These are phyloP conservation scores for Micrastur ruficollis DNA, from an alignment of 2,797 vertebrate species.

Conservation along the genomic window DNA sequence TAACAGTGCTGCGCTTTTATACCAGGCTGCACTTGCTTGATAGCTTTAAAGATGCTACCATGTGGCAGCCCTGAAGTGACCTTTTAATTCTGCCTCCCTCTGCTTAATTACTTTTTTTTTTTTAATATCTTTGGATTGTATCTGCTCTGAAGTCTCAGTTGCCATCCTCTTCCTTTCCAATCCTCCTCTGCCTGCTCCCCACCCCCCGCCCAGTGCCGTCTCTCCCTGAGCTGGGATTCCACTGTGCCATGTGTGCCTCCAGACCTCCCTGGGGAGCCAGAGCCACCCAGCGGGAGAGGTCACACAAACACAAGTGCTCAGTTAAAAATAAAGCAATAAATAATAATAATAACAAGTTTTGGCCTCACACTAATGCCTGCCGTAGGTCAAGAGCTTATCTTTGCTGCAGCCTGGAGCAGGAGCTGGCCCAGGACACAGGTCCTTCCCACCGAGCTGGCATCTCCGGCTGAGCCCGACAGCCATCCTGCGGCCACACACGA, in stretches of 20 bases:
- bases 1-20: neutral
- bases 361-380: neutral
- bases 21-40: neutral
- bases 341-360: neutral
- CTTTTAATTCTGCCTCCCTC: slow-evolving; percentile 43
- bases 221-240: neutral
- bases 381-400: neutral
- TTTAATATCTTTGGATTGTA: neutral
- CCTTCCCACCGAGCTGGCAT: neutral
- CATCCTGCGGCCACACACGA: neutral
- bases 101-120: slow-evolving; percentile 26
- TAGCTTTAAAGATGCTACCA: slow-evolving; percentile 12
- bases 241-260: accelerated
- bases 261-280: neutral
- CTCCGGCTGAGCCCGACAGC: neutral
- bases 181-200: neutral
- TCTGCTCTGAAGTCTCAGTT: neutral
- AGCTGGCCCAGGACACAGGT: neutral
- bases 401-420: neutral
- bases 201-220: accelerated
- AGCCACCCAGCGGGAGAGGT: neutral
- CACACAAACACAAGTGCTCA: neutral
- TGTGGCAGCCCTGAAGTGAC: neutral
- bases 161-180: neutral
- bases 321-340: neutral